A percentile compares a stretch with the other conserved stretches of the same genome.
Evolutionary conservation across 2,797 vertebrate genomes (phyloP).

Genomic region (Oreochromis grahami): DNA sequence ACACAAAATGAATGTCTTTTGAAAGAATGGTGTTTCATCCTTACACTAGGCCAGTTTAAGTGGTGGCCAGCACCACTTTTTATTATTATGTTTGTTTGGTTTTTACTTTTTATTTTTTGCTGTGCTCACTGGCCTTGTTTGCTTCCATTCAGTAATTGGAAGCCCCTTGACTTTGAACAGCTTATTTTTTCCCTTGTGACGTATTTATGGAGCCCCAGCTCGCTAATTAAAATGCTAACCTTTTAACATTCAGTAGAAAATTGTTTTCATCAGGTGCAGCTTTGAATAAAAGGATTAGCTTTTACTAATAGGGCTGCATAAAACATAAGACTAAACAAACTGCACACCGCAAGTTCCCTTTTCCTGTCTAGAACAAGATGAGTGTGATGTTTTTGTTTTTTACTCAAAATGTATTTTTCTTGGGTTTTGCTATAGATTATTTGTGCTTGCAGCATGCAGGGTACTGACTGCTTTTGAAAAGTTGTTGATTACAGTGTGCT

Average conservation of each 20-base stretch:
- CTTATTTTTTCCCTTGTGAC: neutral
- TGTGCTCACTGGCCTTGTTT: neutral
- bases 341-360: neutral
- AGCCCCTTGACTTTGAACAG: neutral
- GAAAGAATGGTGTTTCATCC: neutral
- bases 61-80: neutral
- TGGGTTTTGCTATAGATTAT: neutral
- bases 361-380: neutral
- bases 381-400: neutral
- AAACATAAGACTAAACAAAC: neutral
- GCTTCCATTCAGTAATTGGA: neutral
- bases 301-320: neutral
- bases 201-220: neutral
- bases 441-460: neutral
- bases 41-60: neutral
- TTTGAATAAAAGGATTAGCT: neutral
- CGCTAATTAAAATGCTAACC: conserved; percentile 9
- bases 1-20: neutral
- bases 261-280: neutral
- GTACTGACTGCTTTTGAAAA: neutral
- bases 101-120: neutral
- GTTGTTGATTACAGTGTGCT: neutral
- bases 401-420: neutral
- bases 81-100: neutral
- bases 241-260: neutral